A percentile compares a stretch with the other conserved stretches of the same genome.
Evolutionary conservation across 2,113 vertebrate species (phyloP).

Genomic region (Pelodiscus sinensis): DNA sequence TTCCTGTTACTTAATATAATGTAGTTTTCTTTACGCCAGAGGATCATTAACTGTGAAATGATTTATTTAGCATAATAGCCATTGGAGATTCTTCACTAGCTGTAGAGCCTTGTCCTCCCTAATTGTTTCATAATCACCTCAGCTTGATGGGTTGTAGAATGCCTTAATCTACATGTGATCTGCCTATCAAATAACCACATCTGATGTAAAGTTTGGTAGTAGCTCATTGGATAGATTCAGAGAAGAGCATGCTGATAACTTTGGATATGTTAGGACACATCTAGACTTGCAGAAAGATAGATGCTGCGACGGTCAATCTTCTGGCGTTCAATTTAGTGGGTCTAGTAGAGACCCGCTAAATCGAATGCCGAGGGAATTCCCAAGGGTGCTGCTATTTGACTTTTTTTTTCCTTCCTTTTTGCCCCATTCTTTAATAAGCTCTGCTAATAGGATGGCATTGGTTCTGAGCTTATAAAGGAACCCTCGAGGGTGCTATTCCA

Average conservation of each 20-base stretch:
- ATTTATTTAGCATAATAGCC: neutral
- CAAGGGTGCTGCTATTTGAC: neutral
- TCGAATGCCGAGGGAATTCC: too few relatives aligned
- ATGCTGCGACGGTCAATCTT: too few relatives aligned
- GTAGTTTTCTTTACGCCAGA: constrained; percentile 21
- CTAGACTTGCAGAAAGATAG: too few relatives aligned
- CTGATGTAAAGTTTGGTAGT: neutral
- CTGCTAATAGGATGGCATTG: neutral
- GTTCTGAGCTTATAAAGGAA: neutral
- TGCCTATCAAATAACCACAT: neutral
- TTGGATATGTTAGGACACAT: neutral
- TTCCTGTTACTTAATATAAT: neutral
- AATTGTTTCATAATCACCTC: neutral
- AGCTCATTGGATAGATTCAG: neutral
- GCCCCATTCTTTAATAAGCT: neutral
- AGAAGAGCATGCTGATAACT: neutral
- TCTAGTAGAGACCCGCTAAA: too few relatives aligned
- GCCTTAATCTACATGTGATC: neutral
- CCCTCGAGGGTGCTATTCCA: too few relatives aligned
- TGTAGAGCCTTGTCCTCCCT: neutral
- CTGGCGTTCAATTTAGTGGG: too few relatives aligned
- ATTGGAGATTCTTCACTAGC: neutral
- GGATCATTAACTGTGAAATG: constrained; percentile 16
- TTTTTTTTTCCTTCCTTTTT: neutral
- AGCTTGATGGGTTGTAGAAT: neutral